These are phyloP conservation scores for Notechis scutatus DNA, from an alignment of 2,113 vertebrate species.

Conservation along the genomic window DNA sequence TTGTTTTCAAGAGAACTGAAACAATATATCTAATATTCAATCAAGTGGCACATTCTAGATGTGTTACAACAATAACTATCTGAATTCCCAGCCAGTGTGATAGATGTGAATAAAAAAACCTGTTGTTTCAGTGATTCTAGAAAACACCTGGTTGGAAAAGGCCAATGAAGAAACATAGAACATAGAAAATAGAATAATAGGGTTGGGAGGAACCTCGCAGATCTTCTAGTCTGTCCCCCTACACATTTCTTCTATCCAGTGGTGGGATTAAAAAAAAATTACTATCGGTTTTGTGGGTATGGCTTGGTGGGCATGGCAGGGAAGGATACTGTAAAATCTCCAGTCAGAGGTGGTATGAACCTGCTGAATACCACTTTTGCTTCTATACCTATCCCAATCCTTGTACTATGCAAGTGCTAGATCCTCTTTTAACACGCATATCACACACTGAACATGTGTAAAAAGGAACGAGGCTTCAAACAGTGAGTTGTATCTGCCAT, in stretches of 20 bases:
- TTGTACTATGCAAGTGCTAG: not conserved
- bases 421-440: not conserved
- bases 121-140: not conserved
- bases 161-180: not conserved
- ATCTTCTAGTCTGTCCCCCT: not conserved
- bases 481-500: not conserved
- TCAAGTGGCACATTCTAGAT: not conserved
- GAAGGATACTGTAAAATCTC: too few relatives aligned
- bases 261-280: too few relatives aligned
- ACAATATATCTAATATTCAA: not conserved
- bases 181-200: not conserved
- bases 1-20: not conserved
- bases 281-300: too few relatives aligned
- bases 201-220: not conserved
- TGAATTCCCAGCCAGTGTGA: not conserved
- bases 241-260: not conserved
- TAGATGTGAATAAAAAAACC: not conserved
- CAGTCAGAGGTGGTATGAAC: too few relatives aligned
- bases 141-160: not conserved
- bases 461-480: not conserved
- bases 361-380: too few relatives aligned
- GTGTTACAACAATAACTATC: not conserved
- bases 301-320: too few relatives aligned
- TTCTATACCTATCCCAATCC: not conserved
- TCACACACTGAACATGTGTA: not conserved